Evolutionary conservation across 2,797 vertebrate genomes (phyloP).

Genomic region (Anas bahamensis): DNA sequence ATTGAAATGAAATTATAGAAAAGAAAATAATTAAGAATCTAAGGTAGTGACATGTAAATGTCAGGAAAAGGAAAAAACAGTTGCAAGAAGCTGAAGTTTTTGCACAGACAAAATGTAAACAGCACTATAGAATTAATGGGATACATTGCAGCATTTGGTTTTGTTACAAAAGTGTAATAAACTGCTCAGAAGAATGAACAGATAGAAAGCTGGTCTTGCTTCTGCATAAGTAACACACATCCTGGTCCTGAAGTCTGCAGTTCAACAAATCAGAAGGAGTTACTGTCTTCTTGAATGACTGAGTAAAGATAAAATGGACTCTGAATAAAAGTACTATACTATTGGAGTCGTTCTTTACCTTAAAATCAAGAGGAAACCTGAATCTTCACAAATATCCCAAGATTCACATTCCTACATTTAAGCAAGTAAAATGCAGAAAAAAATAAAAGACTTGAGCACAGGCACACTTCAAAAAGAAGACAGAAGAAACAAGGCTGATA

Average conservation of each 20-base stretch:
- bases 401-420: background rate
- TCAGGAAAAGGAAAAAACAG: slow-evolving; percentile 5
- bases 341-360: background rate
- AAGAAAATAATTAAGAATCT: background rate
- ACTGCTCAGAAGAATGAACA: background rate
- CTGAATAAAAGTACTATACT: background rate
- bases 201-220: background rate
- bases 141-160: background rate
- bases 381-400: background rate
- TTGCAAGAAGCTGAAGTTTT: background rate
- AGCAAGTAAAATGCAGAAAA: background rate
- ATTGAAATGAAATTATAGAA: background rate
- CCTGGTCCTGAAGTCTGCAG: background rate
- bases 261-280: slow-evolving; percentile 17
- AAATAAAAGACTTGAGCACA: background rate
- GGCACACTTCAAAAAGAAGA: background rate
- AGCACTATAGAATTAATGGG: background rate
- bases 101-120: background rate
- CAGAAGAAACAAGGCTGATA: background rate
- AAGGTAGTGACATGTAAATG: background rate
- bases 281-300: background rate
- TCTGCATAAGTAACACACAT: background rate
- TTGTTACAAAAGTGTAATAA: slow-evolving; percentile 18
- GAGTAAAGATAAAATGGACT: background rate
- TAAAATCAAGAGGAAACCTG: slow-evolving; percentile 1